phyloP scores from a whole-genome alignment of 2,888 invertebrate species.

The Ophion ellenae region DNA sequence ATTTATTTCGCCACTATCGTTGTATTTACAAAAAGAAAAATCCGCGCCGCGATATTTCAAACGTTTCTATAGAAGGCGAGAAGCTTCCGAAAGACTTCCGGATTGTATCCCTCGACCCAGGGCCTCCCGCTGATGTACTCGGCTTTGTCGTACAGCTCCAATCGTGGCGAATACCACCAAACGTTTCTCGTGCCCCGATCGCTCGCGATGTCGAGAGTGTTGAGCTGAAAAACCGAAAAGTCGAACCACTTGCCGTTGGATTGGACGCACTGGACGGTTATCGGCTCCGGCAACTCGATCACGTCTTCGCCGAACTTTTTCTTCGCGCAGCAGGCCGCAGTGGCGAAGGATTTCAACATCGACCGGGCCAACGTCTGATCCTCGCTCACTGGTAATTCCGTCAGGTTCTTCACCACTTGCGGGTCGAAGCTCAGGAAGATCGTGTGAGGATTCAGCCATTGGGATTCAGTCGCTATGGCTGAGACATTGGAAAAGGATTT shows the following conservation, averaged over 20 bases:
- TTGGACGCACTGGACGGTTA: conserved; percentile 93
- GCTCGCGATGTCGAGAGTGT: conserved; percentile 89
- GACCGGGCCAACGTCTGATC: conserved; percentile 89
- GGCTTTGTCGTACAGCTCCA: conserved; percentile 88
- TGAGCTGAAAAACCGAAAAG: conserved; percentile 93
- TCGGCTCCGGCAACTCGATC: conserved; percentile 89
- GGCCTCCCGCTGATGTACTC: conserved; percentile 88
- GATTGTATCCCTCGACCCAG: conserved; percentile 90
- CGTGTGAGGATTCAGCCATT: conserved; percentile 90
- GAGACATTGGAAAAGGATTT: conserved; percentile 63
- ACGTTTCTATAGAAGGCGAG: conserved; percentile 91
- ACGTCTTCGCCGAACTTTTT: conserved; percentile 88
- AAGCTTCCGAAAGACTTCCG: conserved; percentile 90
- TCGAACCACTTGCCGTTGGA: conserved; percentile 91
- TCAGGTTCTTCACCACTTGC: conserved; percentile 88
- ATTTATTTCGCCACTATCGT: neutral
- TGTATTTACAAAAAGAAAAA: conserved; percentile 14
- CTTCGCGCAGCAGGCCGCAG: conserved; percentile 91
- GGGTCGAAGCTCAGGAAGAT: conserved; percentile 89
- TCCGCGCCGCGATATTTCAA: neutral
- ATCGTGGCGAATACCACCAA: conserved; percentile 89
- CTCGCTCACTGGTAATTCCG: conserved; percentile 88
- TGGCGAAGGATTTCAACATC: conserved; percentile 90
- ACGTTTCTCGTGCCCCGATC: conserved; percentile 89
- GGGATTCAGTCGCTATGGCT: conserved; percentile 85